Conservation (phyloP, 2,888 invertebrate genomes). For the Amaurobius ferox region DNA sequence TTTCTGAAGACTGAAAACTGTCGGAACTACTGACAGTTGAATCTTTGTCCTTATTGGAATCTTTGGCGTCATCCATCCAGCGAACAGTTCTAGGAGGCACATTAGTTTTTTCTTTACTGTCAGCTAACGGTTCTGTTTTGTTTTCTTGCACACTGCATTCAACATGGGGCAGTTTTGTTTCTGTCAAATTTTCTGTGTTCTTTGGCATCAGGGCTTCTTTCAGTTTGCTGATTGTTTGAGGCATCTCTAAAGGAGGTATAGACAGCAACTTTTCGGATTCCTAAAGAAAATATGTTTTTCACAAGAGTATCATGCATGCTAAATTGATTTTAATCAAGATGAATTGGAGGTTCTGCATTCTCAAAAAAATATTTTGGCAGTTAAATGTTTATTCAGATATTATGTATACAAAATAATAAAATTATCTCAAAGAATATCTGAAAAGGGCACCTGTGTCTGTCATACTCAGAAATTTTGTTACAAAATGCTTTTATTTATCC, state of each 20-base stretch:
- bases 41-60: background rate
- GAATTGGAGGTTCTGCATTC: no score
- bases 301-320: no score
- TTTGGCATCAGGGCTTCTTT: constrained; percentile 46
- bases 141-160: background rate
- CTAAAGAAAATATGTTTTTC: no score
- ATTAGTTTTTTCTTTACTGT: background rate
- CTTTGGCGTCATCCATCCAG: constrained; percentile 51
- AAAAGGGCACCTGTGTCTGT: no score
- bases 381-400: no score
- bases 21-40: constrained; percentile 59
- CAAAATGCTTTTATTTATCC: no score
- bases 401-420: no score
- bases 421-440: no score
- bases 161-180: background rate
- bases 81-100: constrained; percentile 33
- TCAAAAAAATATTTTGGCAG: no score
- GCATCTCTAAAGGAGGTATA: constrained; percentile 56
- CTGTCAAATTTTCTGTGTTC: background rate
- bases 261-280: constrained; percentile 2
- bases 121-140: background rate
- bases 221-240: constrained; percentile 36
- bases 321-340: no score
- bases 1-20: constrained; percentile 51
- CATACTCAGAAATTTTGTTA: no score